phyloP scores from a whole-genome alignment of 2,888 invertebrate species.

The Brachypterus glaber region DNA sequence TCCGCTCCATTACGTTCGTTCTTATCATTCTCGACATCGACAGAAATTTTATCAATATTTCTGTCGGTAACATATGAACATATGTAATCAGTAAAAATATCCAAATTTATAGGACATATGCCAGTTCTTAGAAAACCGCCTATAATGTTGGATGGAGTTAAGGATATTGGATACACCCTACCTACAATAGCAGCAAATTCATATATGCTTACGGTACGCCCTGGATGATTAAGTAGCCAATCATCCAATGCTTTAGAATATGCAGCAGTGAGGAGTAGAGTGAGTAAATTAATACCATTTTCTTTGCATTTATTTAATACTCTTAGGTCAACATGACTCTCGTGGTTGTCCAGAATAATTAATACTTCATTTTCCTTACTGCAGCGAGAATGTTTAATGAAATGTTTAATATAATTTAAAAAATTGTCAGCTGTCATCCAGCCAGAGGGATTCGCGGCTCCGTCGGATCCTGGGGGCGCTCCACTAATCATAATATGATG shows the following conservation, averaged over 20 bases:
- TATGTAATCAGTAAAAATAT: too few relatives aligned
- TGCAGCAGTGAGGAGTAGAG: constrained; percentile 29
- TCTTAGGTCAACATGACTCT: constrained; percentile 14
- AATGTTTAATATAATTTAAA: constrained; percentile 24
- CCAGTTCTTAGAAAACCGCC: too few relatives aligned
- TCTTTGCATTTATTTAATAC: constrained; percentile 15
- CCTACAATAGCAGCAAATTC: too few relatives aligned
- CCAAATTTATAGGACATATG: too few relatives aligned
- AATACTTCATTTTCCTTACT: too few relatives aligned
- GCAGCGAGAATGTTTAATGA: constrained; percentile 25
- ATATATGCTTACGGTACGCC: too few relatives aligned
- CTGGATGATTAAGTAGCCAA: constrained; percentile 12
- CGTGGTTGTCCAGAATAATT: constrained; percentile 16
- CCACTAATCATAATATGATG: constrained; percentile 7
- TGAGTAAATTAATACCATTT: constrained; percentile 22
- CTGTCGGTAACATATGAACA: too few relatives aligned
- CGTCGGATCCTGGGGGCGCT: constrained; percentile 10
- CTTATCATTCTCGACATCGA: too few relatives aligned
- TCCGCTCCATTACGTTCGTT: too few relatives aligned
- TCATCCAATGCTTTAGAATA: constrained; percentile 6
- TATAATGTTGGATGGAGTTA: too few relatives aligned
- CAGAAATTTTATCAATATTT: too few relatives aligned
- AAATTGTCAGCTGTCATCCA: constrained; percentile 18
- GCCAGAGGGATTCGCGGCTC: constrained; percentile 7
- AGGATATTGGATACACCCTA: too few relatives aligned